phyloP scores from a whole-genome alignment of 2,797 vertebrate genomes.

The Loriculus beryllinus region DNA sequence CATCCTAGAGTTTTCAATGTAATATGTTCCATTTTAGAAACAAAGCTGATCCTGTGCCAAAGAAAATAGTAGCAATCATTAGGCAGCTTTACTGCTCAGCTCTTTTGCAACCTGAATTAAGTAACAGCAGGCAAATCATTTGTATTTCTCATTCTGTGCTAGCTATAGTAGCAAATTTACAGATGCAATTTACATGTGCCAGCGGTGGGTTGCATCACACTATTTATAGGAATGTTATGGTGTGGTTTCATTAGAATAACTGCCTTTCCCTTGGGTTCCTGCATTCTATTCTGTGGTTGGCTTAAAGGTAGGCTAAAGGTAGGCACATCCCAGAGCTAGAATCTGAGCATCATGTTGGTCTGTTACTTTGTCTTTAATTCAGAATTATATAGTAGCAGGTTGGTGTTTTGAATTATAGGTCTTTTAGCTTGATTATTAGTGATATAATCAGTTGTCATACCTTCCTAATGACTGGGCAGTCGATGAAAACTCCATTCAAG shows the following conservation, averaged over 20 bases:
- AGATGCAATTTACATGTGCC: neutral
- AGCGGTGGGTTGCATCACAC: neutral
- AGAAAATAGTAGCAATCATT: neutral
- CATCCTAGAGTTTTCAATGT: neutral
- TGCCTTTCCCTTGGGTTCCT: neutral
- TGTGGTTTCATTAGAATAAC: neutral
- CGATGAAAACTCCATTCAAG: neutral
- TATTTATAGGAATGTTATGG: neutral
- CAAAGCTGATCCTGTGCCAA: neutral
- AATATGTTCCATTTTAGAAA: neutral
- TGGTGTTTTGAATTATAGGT: neutral
- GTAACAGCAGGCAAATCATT: neutral
- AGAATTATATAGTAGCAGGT: neutral
- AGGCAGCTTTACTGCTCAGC: neutral
- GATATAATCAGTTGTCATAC: neutral
- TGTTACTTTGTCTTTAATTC: neutral
- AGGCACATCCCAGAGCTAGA: neutral
- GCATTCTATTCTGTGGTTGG: neutral
- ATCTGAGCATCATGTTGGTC: neutral
- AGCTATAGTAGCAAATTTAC: neutral
- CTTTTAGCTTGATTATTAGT: neutral
- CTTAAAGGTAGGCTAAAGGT: neutral
- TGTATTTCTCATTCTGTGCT: neutral
- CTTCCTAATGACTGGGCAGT: neutral
- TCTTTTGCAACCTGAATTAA: slow-evolving; percentile 9